Percentiles rank a stretch among this genome's conserved stretches.
phyloP scores from a whole-genome alignment of 37 sponge, comb jelly and placozoan genomes.

The Oopsacas minuta region DNA sequence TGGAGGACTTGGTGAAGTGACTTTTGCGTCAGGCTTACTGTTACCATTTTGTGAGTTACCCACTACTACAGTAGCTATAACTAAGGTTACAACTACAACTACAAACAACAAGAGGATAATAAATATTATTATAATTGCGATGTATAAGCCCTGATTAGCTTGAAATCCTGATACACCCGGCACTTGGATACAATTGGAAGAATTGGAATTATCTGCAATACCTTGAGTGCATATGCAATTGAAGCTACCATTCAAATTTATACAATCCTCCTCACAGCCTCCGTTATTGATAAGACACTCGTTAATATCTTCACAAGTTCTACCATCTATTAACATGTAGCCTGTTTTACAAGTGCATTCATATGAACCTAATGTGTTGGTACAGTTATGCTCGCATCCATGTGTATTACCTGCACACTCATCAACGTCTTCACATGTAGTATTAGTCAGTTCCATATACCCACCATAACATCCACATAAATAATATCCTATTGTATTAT shows the following conservation, averaged over 20 bases:
- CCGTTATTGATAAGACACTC: neutral
- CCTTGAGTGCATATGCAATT: neutral
- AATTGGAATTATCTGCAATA: too few species aligned
- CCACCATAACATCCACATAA: neutral
- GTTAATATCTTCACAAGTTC: neutral
- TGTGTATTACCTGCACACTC: neutral
- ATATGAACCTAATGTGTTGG: neutral
- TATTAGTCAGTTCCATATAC: neutral
- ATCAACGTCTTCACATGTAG: neutral
- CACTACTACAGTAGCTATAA: too few species aligned
- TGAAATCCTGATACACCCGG: too few species aligned
- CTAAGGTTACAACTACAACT: too few species aligned
- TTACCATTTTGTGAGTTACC: too few species aligned
- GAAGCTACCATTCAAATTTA: neutral
- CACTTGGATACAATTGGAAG: too few species aligned
- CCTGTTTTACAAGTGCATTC: neutral
- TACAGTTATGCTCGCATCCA: too few species aligned
- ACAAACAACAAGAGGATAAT: too few species aligned
- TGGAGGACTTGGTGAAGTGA: too few species aligned
- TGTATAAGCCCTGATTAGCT: too few species aligned
- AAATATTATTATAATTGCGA: too few species aligned
- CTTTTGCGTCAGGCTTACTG: too few species aligned
- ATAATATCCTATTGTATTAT: neutral
- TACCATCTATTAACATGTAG: neutral
- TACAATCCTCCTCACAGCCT: neutral